A percentile compares a stretch with the other conserved stretches of the same genome.
Evolutionary conservation across 30 jellyfish, hydroid and myxozoan genomes (phyloP).

Genomic region (Nemopilema nomurai): DNA sequence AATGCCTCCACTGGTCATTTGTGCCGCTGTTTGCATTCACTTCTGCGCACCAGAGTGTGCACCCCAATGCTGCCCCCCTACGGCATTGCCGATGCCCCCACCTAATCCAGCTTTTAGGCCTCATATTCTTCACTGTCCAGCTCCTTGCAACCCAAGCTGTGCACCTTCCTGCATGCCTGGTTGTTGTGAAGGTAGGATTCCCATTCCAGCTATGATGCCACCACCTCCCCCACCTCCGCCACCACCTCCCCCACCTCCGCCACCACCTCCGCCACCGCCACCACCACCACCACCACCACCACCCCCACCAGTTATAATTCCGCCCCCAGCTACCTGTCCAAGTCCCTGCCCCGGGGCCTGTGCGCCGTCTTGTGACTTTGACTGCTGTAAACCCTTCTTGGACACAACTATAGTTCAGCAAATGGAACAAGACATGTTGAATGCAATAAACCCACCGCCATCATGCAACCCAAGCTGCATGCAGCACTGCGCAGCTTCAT

Average conservation of each 20-base stretch:
- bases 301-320: conserved; percentile 68
- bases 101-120: conserved; percentile 59
- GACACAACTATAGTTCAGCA: conserved; percentile 87
- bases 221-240: conserved; percentile 71
- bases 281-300: conserved; percentile 91
- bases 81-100: conserved; percentile 71
- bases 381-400: conserved; percentile 94
- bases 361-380: conserved; percentile 97
- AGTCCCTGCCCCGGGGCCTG: conserved; percentile 93
- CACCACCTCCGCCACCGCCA: conserved; percentile 85
- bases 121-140: conserved; percentile 70
- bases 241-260: conserved; percentile 78
- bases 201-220: conserved; percentile 52
- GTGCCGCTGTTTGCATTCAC: conserved; percentile 73
- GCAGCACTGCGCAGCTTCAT: conserved; percentile 53
- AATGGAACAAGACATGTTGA: conserved; percentile 80
- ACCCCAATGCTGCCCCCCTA: conserved; percentile 82
- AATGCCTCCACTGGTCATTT: conserved; percentile 53
- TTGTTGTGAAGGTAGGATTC: conserved; percentile 67
- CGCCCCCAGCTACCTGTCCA: conserved; percentile 89
- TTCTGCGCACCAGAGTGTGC: conserved; percentile 91
- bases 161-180: conserved; percentile 95
- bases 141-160: conserved; percentile 86
- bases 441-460: conserved; percentile 77
- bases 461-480: conserved; percentile 75